Percentiles rank a stretch among this genome's conserved stretches.
These are phyloP conservation scores for Epinephelus awoara DNA, from an alignment of 2,797 vertebrate genomes.

Conservation along the genomic window DNA sequence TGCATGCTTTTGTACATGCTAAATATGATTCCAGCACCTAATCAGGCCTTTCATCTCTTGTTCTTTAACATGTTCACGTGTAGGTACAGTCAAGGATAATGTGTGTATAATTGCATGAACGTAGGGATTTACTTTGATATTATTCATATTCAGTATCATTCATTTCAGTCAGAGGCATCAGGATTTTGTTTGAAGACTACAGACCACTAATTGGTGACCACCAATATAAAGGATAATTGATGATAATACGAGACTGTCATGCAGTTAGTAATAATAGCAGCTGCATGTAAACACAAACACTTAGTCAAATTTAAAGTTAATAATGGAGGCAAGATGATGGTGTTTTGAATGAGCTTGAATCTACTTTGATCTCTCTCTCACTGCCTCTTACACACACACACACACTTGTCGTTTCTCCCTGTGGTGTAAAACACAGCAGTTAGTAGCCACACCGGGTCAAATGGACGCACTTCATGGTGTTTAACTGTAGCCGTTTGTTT, in stretches of 20 bases:
- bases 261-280: not conserved
- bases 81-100: too few species aligned
- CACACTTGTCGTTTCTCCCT: conserved; percentile 23
- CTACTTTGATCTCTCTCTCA: conserved; percentile 19
- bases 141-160: too few species aligned
- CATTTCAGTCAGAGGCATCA: not conserved
- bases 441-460: conserved; percentile 68
- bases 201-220: not conserved
- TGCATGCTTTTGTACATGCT: not conserved
- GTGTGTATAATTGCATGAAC: too few species aligned
- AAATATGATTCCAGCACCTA: not conserved
- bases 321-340: conserved; percentile 7
- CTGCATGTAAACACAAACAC: conserved; percentile 16
- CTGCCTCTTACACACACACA: not conserved
- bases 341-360: conserved; percentile 23
- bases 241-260: conserved; percentile 7
- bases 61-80: not conserved
- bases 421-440: conserved; percentile 65
- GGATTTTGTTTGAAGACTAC: conserved; percentile 8
- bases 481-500: conserved; percentile 76
- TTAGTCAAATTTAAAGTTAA: conserved; percentile 22
- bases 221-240: conserved; percentile 11
- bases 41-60: not conserved
- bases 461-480: conserved; percentile 52
- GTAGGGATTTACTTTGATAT: too few species aligned